These are phyloP conservation scores for Petaurus breviceps DNA, from an alignment of 2,113 vertebrate species.

Conservation along the genomic window DNA sequence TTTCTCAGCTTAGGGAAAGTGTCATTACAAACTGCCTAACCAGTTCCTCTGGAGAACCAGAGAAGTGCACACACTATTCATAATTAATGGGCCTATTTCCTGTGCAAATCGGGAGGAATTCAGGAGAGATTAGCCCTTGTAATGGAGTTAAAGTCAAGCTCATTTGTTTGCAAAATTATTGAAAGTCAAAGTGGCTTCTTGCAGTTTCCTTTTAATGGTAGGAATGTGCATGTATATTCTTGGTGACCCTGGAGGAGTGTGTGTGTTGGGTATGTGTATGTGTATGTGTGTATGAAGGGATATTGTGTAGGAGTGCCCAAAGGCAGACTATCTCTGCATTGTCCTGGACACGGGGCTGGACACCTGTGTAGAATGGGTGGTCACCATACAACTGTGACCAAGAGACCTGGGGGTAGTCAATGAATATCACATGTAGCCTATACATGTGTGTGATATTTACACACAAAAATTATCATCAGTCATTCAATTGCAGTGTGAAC, in stretches of 20 bases:
- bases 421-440: no score
- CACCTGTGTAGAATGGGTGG: background rate
- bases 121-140: constrained; percentile 66
- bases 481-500: background rate
- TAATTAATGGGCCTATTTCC: constrained; percentile 76
- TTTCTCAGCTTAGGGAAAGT: constrained; percentile 67
- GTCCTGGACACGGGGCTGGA: background rate
- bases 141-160: constrained; percentile 73
- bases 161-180: constrained; percentile 75
- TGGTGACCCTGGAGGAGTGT: background rate
- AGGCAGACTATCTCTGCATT: background rate
- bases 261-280: background rate
- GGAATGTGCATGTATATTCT: background rate
- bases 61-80: constrained; percentile 63
- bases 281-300: no score
- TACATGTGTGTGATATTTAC: no score
- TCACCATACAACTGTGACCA: background rate
- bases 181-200: constrained; percentile 51
- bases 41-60: constrained; percentile 52
- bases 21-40: constrained; percentile 41
- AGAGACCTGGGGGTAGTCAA: no score
- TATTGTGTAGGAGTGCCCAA: background rate
- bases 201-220: background rate
- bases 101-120: constrained; percentile 67
- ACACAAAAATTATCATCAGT: background rate